Evolutionary conservation across 1,140 invertebrate genomes (phyloP).

Genomic region (Tetranychus urticae): DNA sequence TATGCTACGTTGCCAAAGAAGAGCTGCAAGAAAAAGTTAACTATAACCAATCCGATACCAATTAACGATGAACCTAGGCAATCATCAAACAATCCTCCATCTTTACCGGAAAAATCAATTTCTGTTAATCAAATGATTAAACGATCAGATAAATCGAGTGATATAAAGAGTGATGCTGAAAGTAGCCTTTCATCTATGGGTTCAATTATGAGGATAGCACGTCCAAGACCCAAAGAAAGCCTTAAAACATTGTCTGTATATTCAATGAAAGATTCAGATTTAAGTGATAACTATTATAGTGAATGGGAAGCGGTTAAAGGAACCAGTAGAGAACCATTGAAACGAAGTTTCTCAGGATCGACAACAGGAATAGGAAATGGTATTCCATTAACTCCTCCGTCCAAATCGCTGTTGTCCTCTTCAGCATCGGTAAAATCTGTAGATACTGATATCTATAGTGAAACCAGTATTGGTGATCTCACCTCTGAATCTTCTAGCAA

Average conservation of each 20-base stretch:
- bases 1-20: constrained; percentile 76
- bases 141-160: background rate
- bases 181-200: background rate
- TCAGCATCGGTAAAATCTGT: background rate
- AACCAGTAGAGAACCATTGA: constrained; percentile 3
- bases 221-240: background rate
- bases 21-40: constrained; percentile 12
- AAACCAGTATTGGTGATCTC: background rate
- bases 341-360: constrained; percentile 12
- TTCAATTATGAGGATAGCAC: too few relatives aligned
- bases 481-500: background rate
- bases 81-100: too few relatives aligned
- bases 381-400: constrained; percentile 13
- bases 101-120: too few relatives aligned
- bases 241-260: too few relatives aligned
- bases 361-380: background rate
- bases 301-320: constrained; percentile 13
- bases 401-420: constrained; percentile 18
- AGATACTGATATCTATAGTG: background rate
- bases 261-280: constrained; percentile 9
- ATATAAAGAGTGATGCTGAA: background rate
- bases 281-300: constrained; percentile 13
- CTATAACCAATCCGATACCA: background rate
- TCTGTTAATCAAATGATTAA: background rate
- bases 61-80: too few relatives aligned